Evolutionary conservation across 2,888 invertebrate species (phyloP).

Genomic region (Pterobdella sp.): DNA sequence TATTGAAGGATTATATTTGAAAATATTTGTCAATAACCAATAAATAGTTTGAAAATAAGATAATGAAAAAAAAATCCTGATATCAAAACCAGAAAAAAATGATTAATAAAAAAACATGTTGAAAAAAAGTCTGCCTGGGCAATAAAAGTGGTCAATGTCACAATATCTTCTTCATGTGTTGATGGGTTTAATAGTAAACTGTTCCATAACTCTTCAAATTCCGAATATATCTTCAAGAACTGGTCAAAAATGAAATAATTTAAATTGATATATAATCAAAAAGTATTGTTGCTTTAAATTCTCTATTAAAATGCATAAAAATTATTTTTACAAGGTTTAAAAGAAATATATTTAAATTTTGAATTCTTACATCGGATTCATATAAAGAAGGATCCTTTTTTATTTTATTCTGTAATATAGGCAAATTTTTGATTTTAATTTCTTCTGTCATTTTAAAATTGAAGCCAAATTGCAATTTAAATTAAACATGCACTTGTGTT

Average conservation of each 20-base stretch:
- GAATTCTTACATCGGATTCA: slow-evolving; percentile 6
- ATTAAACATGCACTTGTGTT: too few species aligned
- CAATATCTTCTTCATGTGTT: slow-evolving; percentile 22
- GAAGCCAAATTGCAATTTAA: too few species aligned
- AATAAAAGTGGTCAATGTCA: slow-evolving; percentile 17
- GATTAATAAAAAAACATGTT: not conserved
- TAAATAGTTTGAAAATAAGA: too few species aligned
- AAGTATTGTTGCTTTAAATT: not conserved
- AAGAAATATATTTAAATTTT: too few species aligned
- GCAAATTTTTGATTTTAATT: slow-evolving; percentile 5
- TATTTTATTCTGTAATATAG: not conserved
- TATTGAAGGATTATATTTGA: not conserved
- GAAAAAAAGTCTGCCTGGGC: slow-evolving; percentile 18
- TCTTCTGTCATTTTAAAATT: slow-evolving; percentile 10
- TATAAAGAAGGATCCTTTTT: slow-evolving; percentile 1
- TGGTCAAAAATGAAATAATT: not conserved
- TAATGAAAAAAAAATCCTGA: too few species aligned
- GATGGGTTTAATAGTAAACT: slow-evolving; percentile 21
- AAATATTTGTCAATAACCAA: too few species aligned
- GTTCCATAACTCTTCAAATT: slow-evolving; percentile 25
- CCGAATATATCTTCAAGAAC: slow-evolving; percentile 9
- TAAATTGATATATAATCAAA: not conserved
- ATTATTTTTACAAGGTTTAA: not conserved
- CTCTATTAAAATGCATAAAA: not conserved
- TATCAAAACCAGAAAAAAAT: too few species aligned